Percentiles rank a stretch among this genome's conserved stretches.
phyloP scores from a whole-genome alignment of 2,888 invertebrate genomes.

The Entomobrya multifasciata region DNA sequence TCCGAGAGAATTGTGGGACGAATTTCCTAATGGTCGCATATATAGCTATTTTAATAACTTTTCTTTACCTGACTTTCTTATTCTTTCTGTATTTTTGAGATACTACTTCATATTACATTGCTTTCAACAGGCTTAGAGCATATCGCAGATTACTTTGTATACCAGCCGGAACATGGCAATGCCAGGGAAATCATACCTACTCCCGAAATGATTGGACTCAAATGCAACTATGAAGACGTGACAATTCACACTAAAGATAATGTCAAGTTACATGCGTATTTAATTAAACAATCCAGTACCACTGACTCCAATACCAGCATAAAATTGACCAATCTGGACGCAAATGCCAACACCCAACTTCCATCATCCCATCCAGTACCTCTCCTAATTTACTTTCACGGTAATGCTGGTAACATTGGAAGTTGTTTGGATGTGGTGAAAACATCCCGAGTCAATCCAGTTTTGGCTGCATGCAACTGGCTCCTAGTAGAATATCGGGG shows the following conservation, averaged over 20 bases:
- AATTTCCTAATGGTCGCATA: background rate
- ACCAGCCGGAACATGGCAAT: slow-evolving; percentile 87
- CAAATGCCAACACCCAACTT: background rate
- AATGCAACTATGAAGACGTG: slow-evolving; percentile 87
- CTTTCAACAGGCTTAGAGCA: background rate
- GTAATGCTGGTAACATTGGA: slow-evolving; percentile 98
- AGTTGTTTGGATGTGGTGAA: slow-evolving; percentile 90
- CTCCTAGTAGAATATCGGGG: slow-evolving; percentile 96
- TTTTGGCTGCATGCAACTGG: slow-evolving; percentile 90
- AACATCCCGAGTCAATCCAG: slow-evolving; percentile 91
- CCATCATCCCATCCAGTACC: no score
- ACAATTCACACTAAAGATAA: slow-evolving; percentile 85
- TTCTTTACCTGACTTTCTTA: background rate
- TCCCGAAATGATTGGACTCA: background rate
- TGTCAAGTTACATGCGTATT: slow-evolving; percentile 89
- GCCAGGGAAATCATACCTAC: background rate
- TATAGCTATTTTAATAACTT: background rate
- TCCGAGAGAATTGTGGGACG: slow-evolving; percentile 35
- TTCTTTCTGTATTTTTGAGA: no score
- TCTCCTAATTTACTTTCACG: slow-evolving; percentile 91
- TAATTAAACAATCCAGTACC: slow-evolving; percentile 87
- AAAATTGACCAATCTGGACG: background rate
- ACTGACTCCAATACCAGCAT: slow-evolving; percentile 82
- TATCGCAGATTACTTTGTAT: slow-evolving; percentile 90
- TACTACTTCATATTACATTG: no score